These are phyloP conservation scores for Thripadectes ignobilis DNA, from an alignment of 2,797 vertebrate species.

Conservation along the genomic window DNA sequence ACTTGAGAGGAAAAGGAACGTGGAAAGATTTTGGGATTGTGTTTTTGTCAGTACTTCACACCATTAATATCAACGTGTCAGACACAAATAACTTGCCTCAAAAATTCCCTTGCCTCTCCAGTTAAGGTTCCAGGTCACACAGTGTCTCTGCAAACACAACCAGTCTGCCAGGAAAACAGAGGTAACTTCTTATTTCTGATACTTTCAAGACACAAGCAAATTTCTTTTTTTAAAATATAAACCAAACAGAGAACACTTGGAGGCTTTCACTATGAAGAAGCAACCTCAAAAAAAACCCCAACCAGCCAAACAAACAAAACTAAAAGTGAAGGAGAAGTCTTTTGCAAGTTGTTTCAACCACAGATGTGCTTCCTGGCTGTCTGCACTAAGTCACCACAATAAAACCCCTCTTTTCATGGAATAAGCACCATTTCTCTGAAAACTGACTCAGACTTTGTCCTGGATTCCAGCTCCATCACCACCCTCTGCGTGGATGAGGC, in stretches of 20 bases:
- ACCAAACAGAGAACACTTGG: neutral
- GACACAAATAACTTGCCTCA: neutral
- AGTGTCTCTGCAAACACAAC: neutral
- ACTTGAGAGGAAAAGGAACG: neutral
- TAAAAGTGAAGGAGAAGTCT: neutral
- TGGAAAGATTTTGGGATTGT: neutral
- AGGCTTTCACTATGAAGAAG: neutral
- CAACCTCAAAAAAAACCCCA: neutral
- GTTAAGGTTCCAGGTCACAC: neutral
- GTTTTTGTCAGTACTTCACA: neutral
- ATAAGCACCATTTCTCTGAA: neutral
- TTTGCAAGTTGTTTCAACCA: neutral
- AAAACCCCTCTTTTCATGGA: neutral
- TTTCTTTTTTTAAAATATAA: rapidly evolving
- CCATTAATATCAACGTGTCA: neutral
- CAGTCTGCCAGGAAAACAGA: neutral
- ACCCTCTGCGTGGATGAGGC: neutral
- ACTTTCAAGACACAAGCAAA: neutral
- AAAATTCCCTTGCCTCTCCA: neutral
- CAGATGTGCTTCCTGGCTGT: neutral
- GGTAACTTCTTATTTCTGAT: rapidly evolving
- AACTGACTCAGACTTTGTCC: neutral
- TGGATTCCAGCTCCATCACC: neutral
- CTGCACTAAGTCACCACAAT: neutral
- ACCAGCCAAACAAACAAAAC: neutral